These are phyloP conservation scores for Malurus alboscapulatus DNA, from an alignment of 2,113 vertebrate genomes.

Conservation along the genomic window DNA sequence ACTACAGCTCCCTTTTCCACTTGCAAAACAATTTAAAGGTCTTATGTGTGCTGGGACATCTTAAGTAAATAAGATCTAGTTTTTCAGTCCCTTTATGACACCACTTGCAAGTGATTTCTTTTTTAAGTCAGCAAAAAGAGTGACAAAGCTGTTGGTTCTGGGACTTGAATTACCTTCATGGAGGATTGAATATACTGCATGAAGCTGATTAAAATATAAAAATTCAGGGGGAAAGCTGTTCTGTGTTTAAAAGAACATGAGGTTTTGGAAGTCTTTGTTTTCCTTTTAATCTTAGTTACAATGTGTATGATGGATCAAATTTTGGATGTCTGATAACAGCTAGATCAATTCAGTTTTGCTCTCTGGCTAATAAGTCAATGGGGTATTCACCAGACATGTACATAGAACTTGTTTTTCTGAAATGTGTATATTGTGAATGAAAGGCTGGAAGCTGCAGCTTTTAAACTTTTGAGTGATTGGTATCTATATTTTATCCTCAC, in stretches of 20 bases:
- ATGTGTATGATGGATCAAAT: not conserved
- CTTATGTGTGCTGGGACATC: not conserved
- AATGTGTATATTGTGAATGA: conserved; percentile 8
- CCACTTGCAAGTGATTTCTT: not conserved
- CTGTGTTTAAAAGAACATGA: conserved; percentile 10
- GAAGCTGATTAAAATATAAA: conserved; percentile 46
- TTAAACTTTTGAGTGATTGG: not conserved
- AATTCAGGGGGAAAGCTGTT: not conserved
- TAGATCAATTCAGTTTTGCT: not conserved
- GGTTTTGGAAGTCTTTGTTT: not conserved
- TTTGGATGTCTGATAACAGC: not conserved
- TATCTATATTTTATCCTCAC: not conserved
- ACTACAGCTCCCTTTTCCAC: not conserved
- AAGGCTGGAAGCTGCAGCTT: not conserved
- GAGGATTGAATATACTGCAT: conserved; percentile 3
- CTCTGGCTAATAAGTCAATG: not conserved
- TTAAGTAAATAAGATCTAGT: not conserved
- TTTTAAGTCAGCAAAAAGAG: not conserved
- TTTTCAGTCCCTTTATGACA: not conserved
- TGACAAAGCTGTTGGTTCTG: not conserved
- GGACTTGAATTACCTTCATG: conserved; percentile 13
- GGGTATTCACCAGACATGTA: not conserved
- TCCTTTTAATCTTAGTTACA: not conserved
- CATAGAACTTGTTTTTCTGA: not conserved
- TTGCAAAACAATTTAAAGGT: not conserved